Conservation (phyloP, 2,888 invertebrate species). For the Escarpia spicata region DNA sequence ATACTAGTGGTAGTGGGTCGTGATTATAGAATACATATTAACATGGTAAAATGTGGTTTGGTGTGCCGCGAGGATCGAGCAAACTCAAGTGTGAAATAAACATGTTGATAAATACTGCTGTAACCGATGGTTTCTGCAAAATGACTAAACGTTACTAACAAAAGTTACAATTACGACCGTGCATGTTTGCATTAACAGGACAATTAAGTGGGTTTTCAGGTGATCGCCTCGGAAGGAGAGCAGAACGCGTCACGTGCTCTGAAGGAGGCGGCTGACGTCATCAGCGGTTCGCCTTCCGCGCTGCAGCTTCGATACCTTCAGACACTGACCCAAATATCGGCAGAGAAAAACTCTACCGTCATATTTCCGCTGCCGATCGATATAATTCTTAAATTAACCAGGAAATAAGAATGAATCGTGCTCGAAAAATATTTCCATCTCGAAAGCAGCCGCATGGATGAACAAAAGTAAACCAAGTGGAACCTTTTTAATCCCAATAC, state of each 20-base stretch:
- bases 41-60: not conserved
- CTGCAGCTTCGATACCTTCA: conserved; percentile 89
- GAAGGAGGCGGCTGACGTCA: conserved; percentile 93
- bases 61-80: no score
- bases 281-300: conserved; percentile 91
- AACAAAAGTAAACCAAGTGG: no score
- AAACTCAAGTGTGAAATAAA: no score
- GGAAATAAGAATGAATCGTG: not conserved
- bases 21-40: not conserved
- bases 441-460: no score
- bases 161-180: no score
- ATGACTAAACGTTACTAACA: no score
- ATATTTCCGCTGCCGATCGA: conserved; percentile 90
- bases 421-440: not conserved
- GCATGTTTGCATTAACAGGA: no score
- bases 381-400: conserved; percentile 14
- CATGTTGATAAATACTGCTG: no score
- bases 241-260: conserved; percentile 92
- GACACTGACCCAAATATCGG: conserved; percentile 94
- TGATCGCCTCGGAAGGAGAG: conserved; percentile 94
- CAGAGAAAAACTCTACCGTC: conserved; percentile 97
- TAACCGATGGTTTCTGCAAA: no score
- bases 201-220: conserved; percentile 67
- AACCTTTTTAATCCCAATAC: no score
- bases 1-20: not conserved